Evolutionary conservation across 2,888 invertebrate genomes (phyloP).

Genomic region (Eustalomyia histrio): DNA sequence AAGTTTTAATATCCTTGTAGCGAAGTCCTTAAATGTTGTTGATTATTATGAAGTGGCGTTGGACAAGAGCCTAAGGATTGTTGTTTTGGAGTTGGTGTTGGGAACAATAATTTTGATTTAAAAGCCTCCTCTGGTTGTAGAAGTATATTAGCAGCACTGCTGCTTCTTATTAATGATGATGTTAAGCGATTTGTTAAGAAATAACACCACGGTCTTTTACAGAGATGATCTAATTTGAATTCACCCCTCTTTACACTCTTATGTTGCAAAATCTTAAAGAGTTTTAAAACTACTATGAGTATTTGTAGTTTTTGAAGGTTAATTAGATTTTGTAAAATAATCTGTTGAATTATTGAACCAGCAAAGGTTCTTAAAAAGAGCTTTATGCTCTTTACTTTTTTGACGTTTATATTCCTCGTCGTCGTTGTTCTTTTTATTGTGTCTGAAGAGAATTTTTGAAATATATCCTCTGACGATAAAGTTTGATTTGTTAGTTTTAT

Average conservation of each 20-base stretch:
- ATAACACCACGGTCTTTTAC: constrained; percentile 20
- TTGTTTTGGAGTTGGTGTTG: background rate
- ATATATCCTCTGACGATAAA: constrained; percentile 8
- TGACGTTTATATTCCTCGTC: constrained; percentile 39
- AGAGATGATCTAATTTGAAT: constrained; percentile 11
- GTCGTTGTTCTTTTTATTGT: constrained; percentile 27
- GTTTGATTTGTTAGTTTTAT: constrained; percentile 17
- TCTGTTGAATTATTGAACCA: constrained; percentile 30
- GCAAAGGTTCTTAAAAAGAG: constrained; percentile 41
- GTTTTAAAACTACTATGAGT: constrained; percentile 9
- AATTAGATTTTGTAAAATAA: constrained; percentile 16
- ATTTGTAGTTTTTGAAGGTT: constrained; percentile 33
- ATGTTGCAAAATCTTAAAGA: constrained; percentile 15
- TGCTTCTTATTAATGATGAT: constrained; percentile 14
- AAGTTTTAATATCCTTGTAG: constrained; percentile 25
- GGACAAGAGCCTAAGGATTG: constrained; percentile 41
- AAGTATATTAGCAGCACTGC: constrained; percentile 45
- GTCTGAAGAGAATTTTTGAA: constrained; percentile 4
- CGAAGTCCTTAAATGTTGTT: constrained; percentile 31
- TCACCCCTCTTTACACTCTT: constrained; percentile 1
- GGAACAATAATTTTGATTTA: constrained; percentile 36
- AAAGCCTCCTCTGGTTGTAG: constrained; percentile 57
- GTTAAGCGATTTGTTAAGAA: background rate
- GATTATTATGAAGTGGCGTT: constrained; percentile 35
- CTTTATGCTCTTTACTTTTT: constrained; percentile 39